Base-by-base conservation (phyloP, 2,113 vertebrate species). In the Brachyistius frenatus region DNA sequence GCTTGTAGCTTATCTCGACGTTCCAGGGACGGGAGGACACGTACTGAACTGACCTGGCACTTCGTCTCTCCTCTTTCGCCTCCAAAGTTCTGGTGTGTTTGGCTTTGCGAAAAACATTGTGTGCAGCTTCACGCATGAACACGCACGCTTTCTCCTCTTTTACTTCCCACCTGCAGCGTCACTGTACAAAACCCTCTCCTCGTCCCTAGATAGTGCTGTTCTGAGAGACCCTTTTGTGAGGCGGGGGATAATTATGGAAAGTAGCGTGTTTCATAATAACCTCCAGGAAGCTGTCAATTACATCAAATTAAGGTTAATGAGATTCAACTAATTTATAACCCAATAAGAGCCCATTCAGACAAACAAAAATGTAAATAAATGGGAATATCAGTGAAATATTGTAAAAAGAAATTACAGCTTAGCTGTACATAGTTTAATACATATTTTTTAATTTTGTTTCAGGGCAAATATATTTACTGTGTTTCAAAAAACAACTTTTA, bases 1-100 rank as follows among this genome's bases (percentile, higher is more conserved):
- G 67, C 77, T 77, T 35, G 72, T 14, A 63, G 74, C 80, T 88
- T 84, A 86, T 89, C 87, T 31, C 47, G 60, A 84, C 63, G 23
- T 72, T 78, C 50, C 78, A 83, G 74, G 56, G 70, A 80, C 49
- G 71, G 62, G 49, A 30, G 64, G 60, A 67, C 69, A 82, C 46
- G 30, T 4, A 37, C 55, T 66, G 74, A 88, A 73, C 77, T 70
- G 84, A 88, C 86, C 72, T 54, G 82, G 54, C 78, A 41, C 67
- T 73, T 66, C 37, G 30, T 63, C 41, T 41, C 53, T 52, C 23
- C 71, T 63, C 72, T 44, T 61, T 55, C 23, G 31, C 58, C 36
- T 87, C 55, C 66, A 52, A 44, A 76, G 66, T 74, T 88, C 9
- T 47, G 56, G 11, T 76, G 62, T 78, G 67, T 85, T 74, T 76